Evolutionary conservation across 1,140 invertebrate genomes (phyloP).

Genomic region (Drosophila takahashii): DNA sequence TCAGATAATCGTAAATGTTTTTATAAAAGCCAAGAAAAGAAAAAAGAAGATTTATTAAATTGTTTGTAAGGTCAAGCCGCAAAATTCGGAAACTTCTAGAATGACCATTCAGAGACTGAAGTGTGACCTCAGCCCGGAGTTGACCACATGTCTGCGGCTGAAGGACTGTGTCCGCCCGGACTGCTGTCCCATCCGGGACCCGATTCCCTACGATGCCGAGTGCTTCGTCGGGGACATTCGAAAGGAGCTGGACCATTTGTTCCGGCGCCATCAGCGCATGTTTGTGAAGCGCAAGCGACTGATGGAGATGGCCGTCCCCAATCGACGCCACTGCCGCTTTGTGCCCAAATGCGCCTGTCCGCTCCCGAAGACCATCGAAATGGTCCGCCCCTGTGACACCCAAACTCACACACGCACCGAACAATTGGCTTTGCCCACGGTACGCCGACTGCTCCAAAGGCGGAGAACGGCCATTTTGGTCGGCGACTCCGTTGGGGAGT

Average conservation of each 20-base stretch:
- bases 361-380: slow-evolving; percentile 65
- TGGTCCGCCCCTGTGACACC: slow-evolving; percentile 45
- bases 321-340: slow-evolving; percentile 29
- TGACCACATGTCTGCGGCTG: slow-evolving; percentile 47
- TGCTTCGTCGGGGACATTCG: slow-evolving; percentile 61
- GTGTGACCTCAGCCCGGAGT: slow-evolving; percentile 56
- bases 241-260: slow-evolving; percentile 50
- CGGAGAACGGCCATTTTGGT: slow-evolving; percentile 18
- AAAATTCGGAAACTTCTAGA: slow-evolving; percentile 18
- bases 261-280: slow-evolving; percentile 40
- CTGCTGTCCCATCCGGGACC: slow-evolving; percentile 53
- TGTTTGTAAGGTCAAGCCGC: not conserved
- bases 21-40: slow-evolving; percentile 19
- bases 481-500: slow-evolving; percentile 58
- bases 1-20: slow-evolving; percentile 32
- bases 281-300: slow-evolving; percentile 58
- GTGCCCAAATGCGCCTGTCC: slow-evolving; percentile 67
- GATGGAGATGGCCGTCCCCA: slow-evolving; percentile 57
- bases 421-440: slow-evolving; percentile 63
- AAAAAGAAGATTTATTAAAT: slow-evolving; percentile 17
- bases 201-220: slow-evolving; percentile 58
- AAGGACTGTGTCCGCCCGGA: slow-evolving; percentile 58
- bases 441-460: slow-evolving; percentile 46
- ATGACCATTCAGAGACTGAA: slow-evolving; percentile 53
- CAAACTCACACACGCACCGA: slow-evolving; percentile 64